Conservation (phyloP, 2,113 vertebrate species). For the Coptodon bakossiorum region DNA sequence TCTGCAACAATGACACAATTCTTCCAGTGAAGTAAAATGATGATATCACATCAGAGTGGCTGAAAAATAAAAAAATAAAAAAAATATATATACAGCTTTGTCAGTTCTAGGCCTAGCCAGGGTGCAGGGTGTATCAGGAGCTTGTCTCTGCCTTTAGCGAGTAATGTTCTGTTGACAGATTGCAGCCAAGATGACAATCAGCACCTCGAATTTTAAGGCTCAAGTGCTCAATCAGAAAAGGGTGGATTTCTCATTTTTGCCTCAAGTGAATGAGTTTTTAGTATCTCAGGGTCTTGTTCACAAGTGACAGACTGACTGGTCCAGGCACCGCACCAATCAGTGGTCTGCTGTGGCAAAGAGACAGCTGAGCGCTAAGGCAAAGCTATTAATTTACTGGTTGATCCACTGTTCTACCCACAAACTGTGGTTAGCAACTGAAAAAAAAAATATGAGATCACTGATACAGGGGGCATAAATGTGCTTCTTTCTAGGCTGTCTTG, state of each 20-base stretch:
- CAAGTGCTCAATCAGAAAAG: not conserved
- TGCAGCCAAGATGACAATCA: not conserved
- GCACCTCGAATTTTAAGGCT: not conserved
- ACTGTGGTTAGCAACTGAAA: not conserved
- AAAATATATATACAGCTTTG: not conserved
- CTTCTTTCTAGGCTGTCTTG: not conserved
- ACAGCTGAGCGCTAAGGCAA: not conserved
- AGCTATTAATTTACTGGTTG: not conserved
- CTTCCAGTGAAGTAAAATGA: not conserved
- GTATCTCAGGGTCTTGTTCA: not conserved
- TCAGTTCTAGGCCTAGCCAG: not conserved
- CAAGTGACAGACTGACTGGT: not conserved
- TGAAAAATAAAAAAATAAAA: no score
- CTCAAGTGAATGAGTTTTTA: not conserved
- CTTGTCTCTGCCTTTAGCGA: not conserved
- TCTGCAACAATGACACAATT: not conserved
- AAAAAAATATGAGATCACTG: not conserved
- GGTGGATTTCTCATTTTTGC: not conserved
- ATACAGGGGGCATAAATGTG: not conserved
- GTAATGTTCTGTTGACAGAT: not conserved
- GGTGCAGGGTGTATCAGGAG: not conserved
- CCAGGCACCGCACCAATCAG: not conserved
- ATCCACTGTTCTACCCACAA: not conserved
- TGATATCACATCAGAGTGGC: not conserved
- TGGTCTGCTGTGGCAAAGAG: not conserved